phyloP scores from a whole-genome alignment of 2,888 invertebrate species.

The Cryptus viduatorius region DNA sequence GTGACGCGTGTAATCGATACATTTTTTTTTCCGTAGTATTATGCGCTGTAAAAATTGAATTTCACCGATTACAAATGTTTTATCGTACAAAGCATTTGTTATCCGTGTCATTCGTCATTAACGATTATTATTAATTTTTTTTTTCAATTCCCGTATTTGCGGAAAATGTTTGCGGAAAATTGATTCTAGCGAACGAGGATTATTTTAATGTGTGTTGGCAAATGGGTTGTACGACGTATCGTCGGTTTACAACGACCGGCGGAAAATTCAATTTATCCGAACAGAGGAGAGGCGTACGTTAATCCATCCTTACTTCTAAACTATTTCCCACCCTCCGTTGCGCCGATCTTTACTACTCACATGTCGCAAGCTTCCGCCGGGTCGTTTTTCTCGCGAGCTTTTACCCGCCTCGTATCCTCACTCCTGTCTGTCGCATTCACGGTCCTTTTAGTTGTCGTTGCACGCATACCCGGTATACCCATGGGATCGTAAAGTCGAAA shows the following conservation, averaged over 20 bases:
- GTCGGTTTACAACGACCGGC: slow-evolving; percentile 13
- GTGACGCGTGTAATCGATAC: not conserved
- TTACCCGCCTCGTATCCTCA: slow-evolving; percentile 45
- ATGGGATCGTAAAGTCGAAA: slow-evolving; percentile 57
- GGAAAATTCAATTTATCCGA: slow-evolving; percentile 64
- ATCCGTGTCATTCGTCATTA: too few relatives aligned
- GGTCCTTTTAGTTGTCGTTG: slow-evolving; percentile 41
- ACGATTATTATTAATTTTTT: too few relatives aligned
- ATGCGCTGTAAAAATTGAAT: too few relatives aligned
- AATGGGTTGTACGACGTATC: too few relatives aligned
- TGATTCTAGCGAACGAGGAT: too few relatives aligned
- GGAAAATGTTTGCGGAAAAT: too few relatives aligned
- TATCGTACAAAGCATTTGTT: too few relatives aligned
- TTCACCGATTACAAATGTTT: too few relatives aligned
- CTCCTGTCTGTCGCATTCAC: slow-evolving; percentile 53
- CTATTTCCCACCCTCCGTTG: slow-evolving; percentile 35
- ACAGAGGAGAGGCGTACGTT: slow-evolving; percentile 62
- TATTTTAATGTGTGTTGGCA: too few relatives aligned
- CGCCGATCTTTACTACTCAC: slow-evolving; percentile 69
- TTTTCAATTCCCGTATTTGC: too few relatives aligned
- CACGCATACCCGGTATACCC: slow-evolving; percentile 3
- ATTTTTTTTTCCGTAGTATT: not conserved
- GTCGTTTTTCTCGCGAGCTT: slow-evolving; percentile 13
- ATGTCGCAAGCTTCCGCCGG: slow-evolving; percentile 55
- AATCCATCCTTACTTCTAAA: slow-evolving; percentile 71